Evolutionary conservation across 2,797 vertebrate species (phyloP), one percentile per base, ranked within the genome.

Genomic region (Pelobates cultripes): DNA sequence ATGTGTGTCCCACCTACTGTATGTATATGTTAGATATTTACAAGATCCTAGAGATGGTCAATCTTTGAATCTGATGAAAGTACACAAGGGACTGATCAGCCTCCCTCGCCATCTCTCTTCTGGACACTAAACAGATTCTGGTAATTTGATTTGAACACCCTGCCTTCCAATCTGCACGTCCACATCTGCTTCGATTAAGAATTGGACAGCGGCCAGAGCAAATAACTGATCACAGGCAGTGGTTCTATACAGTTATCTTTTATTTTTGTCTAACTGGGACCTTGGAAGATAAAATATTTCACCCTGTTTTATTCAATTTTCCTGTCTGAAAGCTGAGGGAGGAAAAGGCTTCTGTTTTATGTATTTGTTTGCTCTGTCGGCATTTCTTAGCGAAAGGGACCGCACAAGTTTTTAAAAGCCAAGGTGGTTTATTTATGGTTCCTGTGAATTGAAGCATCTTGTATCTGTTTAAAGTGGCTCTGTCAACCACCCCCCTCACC

Each of bases 211-310:
- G 42, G 70, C 80, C 80, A 81, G 7, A 13, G 45, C 45, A 1
- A 10, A 43, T 71, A 55, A 4, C 15, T 43, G 57, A 81, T 77
- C 74, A 84, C 13, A 47, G 55, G 80, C 82, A 85, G 87, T 78
- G 82, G 64, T 84, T 87, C 87, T 89, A 47, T 84, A 82, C 89
- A 84, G 89, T 85, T 84, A 86, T 86, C 79, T 85, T 86, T 88
- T 89, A 78, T 86, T 90, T 91, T 88, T 79, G 79, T 86, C 86
- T 47, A 85, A 64, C 7, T 86, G 82, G 88, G 53, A 63, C 79
- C 74, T 5, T 47, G 71, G 55, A 86, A 86, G 42, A 75, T 79
- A 88, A 92, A 89, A 88, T n/a, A 13, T n/a, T 61, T 61, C 3
- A 13, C 81, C 86, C 2, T 70, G 81, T 75, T 88, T 79, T 83